Base-by-base conservation (phyloP, 2,888 invertebrate species). In the Mayetiola destructor region DNA sequence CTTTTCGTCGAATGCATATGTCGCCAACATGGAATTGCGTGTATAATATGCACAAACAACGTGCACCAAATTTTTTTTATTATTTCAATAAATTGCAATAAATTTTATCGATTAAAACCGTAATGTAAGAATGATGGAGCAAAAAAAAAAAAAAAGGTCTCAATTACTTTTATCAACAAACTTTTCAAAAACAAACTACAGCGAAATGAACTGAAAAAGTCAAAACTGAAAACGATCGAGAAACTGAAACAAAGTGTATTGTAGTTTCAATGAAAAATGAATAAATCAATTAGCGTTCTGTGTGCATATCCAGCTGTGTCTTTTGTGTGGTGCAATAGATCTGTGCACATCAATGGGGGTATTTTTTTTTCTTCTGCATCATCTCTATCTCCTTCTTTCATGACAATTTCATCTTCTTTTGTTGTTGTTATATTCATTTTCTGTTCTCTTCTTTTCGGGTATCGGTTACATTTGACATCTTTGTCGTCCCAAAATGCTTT, bases 271-370 rank as follows among this genome's bases (percentile, higher is more conserved):
- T 48, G 48, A 16, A 27, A 48, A 48, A 48, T 48, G 48, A 48
- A 48, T 48, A 48, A 48, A 48, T 48, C 48, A 48, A 48, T 48
- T 48, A 48, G 48, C 48, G 48, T 48, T 48, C 48, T 48, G 48
- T 48, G 27, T 27, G 48, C 48, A 27, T 48, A 48, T 48, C 48
- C 48, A 48, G 48, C 48, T 48, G 48, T 48, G 48, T 48, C 48
- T 48, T 48, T 4, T 48, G 48, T 48, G 48, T 48, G 48, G 48
- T 48, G 48, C 48, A 48, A 48, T 48, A 48, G 48, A 48, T 48
- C 48, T 48, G 48, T 48, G 27, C 48, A 48, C 48, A 27, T 48
- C 48, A 48, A 48, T 48, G 48, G 48, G 48, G 48, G 48, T 48
- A 48, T n/a, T 23, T 48, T 48, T 48, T 48, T 27, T 14, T 37